Evolutionary conservation across 2,797 vertebrate genomes (phyloP).

Genomic region (Chiloscyllium punctatum): DNA sequence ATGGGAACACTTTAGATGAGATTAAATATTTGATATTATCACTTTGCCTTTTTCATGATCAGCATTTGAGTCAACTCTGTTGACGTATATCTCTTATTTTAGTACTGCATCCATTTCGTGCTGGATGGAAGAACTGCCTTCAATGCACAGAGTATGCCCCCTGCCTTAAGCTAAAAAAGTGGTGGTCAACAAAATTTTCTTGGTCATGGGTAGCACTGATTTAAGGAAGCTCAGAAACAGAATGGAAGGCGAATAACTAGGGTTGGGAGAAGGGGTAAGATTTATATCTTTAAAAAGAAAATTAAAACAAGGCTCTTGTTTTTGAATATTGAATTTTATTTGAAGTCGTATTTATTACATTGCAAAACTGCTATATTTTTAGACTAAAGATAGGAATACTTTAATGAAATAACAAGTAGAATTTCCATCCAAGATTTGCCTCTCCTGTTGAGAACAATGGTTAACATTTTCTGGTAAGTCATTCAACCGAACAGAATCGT

Average conservation of each 20-base stretch:
- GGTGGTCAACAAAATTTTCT: not conserved
- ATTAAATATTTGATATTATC: slow-evolving; percentile 36
- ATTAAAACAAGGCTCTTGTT: not conserved
- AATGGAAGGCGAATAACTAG: not conserved
- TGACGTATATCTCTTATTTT: not conserved
- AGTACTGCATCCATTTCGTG: slow-evolving; percentile 45
- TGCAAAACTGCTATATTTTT: not conserved
- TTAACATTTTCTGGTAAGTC: not conserved
- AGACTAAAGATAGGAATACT: not conserved
- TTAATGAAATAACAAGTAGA: no score
- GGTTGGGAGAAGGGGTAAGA: not conserved
- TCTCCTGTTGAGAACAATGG: not conserved
- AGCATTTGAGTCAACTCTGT: slow-evolving; percentile 39
- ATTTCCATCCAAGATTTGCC: not conserved
- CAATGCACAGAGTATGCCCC: not conserved
- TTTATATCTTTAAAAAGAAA: not conserved
- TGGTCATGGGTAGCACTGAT: not conserved
- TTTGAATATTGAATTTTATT: not conserved
- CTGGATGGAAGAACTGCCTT: slow-evolving; percentile 38
- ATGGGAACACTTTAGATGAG: slow-evolving; percentile 25
- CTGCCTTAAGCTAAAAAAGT: not conserved
- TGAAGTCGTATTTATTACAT: not conserved
- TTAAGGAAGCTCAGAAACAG: not conserved
- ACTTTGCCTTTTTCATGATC: slow-evolving; percentile 28
- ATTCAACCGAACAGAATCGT: not conserved